Evolutionary conservation across 92 coral and sea anemone species (phyloP), one percentile per base, ranked within the genome.

Genomic region (Porites evermanni): DNA sequence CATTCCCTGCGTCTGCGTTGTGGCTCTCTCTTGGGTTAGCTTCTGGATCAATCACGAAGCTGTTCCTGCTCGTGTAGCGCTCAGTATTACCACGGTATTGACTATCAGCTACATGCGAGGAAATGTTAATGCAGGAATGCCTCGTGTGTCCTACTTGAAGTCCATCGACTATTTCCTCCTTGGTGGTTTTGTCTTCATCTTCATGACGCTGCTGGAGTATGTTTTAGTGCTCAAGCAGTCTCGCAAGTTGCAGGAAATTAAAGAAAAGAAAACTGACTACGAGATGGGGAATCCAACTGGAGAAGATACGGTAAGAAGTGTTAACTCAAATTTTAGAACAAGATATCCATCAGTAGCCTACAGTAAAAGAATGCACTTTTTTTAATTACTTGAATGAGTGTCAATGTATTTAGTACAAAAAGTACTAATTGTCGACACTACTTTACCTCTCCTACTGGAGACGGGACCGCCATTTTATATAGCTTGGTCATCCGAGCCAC

Each of bases 41-140:
- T 96, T 96, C 80, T 96, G 99, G 99, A 96, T 96, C 54, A 92
- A 96, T 76, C 99, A 94, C 84, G 92, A 89, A 84, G 95, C 99
- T 9, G 98, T 96, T 10, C 99, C 99, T 6, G 99, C 99, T 3
- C 93, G 99, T 1, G 98, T 95, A 0, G 97, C 94, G 17, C 95
- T 96, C 17, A 94, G 99, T 63, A 96, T 96, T 81, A 96, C 99
- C n/a, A 96, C 99, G 3, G 99, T 96, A 0, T 81, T 96, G 47
- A 96, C 99, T 1, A 96, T 96, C 89, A 94, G 98, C 60, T 96
- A 96, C 79, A 96, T 94, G 99, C 71, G 96, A 21, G 99, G 96
- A 4, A 93, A 89, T 13, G 98, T 96, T 32, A 96, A 96, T 74
- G 91, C 91, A 12, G 91, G 94, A 53, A 88, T 96, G 92, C 99